Conservation (phyloP, 1,140 invertebrate species). For the Globodera ellingtonae region DNA sequence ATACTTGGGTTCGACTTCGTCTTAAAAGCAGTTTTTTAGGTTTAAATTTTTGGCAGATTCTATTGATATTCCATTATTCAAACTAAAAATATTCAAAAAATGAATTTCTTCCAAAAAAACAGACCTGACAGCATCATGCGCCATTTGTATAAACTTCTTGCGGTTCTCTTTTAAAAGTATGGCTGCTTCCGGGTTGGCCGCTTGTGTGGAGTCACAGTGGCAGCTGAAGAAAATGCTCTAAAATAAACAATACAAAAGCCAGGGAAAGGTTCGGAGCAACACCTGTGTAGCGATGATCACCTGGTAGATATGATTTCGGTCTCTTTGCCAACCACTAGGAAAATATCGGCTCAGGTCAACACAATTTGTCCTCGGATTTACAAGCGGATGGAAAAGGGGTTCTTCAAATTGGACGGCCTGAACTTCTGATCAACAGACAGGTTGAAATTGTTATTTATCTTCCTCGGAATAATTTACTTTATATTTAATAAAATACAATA, state of each 20-base stretch:
- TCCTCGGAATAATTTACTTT: neutral
- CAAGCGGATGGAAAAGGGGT: constrained; percentile 14
- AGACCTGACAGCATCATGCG: constrained; percentile 30
- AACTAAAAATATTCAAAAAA: neutral
- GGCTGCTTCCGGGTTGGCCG: constrained; percentile 29
- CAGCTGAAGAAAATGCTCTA: constrained; percentile 33
- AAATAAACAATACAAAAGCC: neutral
- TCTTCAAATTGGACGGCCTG: constrained; percentile 30
- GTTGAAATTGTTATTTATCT: neutral
- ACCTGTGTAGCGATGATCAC: constrained; percentile 28
- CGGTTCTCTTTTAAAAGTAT: constrained; percentile 25
- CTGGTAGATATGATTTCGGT: constrained; percentile 33
- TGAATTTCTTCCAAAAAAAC: neutral
- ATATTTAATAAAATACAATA: neutral
- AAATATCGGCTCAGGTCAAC: constrained; percentile 25
- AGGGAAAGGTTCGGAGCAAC: neutral
- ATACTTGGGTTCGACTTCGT: constrained; percentile 30
- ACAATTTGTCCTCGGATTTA: constrained; percentile 26
- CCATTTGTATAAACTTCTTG: constrained; percentile 25
- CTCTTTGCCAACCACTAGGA: constrained; percentile 34
- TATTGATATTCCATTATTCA: neutral
- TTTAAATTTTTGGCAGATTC: neutral
- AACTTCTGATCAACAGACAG: neutral
- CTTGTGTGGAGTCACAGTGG: constrained; percentile 21
- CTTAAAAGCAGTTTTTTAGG: constrained; percentile 21